Evolutionary conservation across 2,888 invertebrate genomes (phyloP), one percentile per base, ranked within the genome.

Genomic region (Thecocarcelia acutangulata): DNA sequence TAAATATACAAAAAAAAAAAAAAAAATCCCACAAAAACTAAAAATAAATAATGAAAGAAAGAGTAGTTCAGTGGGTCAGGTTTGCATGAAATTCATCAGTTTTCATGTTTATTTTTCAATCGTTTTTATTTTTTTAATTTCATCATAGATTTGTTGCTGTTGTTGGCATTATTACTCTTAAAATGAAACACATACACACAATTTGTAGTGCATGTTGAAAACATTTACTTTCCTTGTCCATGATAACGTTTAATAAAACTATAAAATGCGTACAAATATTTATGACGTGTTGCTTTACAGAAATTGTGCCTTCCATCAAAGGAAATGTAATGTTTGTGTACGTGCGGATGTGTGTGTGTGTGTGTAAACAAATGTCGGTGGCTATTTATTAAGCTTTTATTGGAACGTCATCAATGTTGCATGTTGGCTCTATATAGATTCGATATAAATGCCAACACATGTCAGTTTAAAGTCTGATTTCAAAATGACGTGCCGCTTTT

Each of bases 51-150:
- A 64, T 59, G 72, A 50, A 72, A 37, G 56, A 61, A 68, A 66
- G 37, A 64, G 69, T 82, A 78, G 82, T 82, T 82, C 82, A 82
- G 82, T 82, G 82, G 82, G 82, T 82, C 82, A 82, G 82, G 82
- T 82, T 82, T 82, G 78, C 82, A 82, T 82, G 82, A 72, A 82
- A 82, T 82, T 70, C 82, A 78, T 78, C 82, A 82, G 74, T 74
- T 82, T 82, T 82, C 82, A 75, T 82, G 82, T 82, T 78, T 59
- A 66, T 33, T 69, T 50, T n/a, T 21, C 79, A 70, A 68, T 74
- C 52, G 33, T 12, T 21, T 33, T 15, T n/a, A 21, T 44, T 48
- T 37, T 50, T 66, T 13, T 33, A 77, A 79, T 73, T 68, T 74
- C 48, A 74, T 69, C 69, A 78, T 74, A 78, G 73, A 28, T 63